Evolutionary conservation across 2,888 invertebrate genomes (phyloP), one percentile per base, ranked within the genome.

Genomic region (Drosophila rubida): DNA sequence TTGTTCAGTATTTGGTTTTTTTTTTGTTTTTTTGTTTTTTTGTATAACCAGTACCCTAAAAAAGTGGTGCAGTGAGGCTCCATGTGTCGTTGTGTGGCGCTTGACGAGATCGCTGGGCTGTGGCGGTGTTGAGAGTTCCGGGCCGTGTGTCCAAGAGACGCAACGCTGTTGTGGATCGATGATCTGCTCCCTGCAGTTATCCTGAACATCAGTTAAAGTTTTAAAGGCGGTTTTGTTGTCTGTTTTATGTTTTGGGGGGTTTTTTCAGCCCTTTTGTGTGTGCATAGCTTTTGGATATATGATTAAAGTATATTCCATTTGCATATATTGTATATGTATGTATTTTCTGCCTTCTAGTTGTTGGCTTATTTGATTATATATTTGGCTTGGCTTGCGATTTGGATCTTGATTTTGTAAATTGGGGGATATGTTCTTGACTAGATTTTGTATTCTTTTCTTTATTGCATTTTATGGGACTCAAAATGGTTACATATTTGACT

Each of bases 41-140:
- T 85, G 76, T 81, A 69, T 76, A 91, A 90, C 90, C 91, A 91
- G 90, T 91, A 91, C 91, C 91, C 92, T 90, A 91, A 91, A 88
- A 87, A 80, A 89, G 76, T 81, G 88, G 84, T 83, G 80, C 54
- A 50, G 73, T 57, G 63, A 62, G 51, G 53, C 22, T 70, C 71
- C 77, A 16, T 41, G 71, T 58, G 68, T 8, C 44, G 75, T 35
- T 45, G 58, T 51, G 41, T 41, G 57, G 67, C 67, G 66, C 65
- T 27, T 39, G 75, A 32, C 7, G 71, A 14, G 45, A 35, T 69
- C 32, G 53, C 44, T 50, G 61, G 53, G 50, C 30, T 44, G 69
- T 37, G 35, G 13, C 13, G 46, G 32, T 54, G 55, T 9, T 50
- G n/a, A 50, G 62, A 23, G 44, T 50, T 68, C 66, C 65, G 23